Percentiles rank a stretch among this genome's conserved stretches.
Conservation (phyloP, 2,113 vertebrate genomes). For the Stomatorhinus ivindoensis region DNA sequence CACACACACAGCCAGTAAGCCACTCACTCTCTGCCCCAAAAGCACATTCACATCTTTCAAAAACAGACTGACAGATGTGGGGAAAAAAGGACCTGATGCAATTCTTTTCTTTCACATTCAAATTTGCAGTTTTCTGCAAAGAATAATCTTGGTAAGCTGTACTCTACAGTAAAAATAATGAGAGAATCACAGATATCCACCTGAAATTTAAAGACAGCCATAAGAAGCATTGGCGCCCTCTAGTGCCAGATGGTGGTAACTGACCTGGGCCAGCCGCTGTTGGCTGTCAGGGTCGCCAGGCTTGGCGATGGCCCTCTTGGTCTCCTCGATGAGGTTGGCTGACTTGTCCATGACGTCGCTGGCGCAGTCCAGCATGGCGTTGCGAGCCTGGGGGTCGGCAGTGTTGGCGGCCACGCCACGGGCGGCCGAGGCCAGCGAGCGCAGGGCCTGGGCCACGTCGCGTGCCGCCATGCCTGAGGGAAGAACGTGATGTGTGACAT, state of each 20-base stretch:
- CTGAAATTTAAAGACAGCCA: not conserved
- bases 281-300: slow-evolving; percentile 86
- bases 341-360: slow-evolving; percentile 89
- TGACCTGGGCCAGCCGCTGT: slow-evolving; percentile 87
- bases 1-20: too few relatives aligned
- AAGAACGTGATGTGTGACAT: not conserved
- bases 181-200: not conserved
- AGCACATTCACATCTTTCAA: not conserved
- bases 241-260: not conserved
- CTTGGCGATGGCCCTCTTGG: slow-evolving; percentile 79
- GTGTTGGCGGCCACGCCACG: slow-evolving; percentile 83
- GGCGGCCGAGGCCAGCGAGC: slow-evolving; percentile 75
- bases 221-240: not conserved
- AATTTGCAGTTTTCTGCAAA: not conserved
- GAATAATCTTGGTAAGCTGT: not conserved
- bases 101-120: not conserved
- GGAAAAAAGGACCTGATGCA: not conserved
- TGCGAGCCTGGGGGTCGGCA: slow-evolving; percentile 61
- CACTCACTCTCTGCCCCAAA: too few relatives aligned
- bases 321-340: slow-evolving; percentile 86
- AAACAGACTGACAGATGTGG: not conserved
- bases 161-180: not conserved
- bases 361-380: slow-evolving; percentile 80
- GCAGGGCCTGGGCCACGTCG: slow-evolving; percentile 86
- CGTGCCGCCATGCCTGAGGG: slow-evolving; percentile 81